These are phyloP conservation scores for Aphaenogaster floridana DNA, from an alignment of 1,140 invertebrate species.

Conservation along the genomic window DNA sequence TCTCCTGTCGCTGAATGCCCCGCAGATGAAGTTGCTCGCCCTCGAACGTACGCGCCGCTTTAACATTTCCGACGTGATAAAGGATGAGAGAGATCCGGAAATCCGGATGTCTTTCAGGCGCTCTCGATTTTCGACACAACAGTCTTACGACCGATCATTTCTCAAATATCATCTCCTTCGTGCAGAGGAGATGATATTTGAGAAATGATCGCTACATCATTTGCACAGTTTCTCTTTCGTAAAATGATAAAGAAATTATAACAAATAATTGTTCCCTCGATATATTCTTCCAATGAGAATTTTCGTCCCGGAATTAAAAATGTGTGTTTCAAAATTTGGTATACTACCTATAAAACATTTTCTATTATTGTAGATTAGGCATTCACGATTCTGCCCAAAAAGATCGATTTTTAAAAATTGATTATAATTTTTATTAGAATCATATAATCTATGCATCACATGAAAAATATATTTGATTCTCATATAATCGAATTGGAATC, in stretches of 20 bases:
- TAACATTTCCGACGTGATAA: conserved; percentile 70
- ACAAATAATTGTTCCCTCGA: background rate
- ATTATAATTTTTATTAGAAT: too few relatives aligned
- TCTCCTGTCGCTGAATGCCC: conserved; percentile 93
- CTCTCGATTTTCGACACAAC: background rate
- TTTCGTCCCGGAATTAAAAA: background rate
- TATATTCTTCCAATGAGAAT: background rate
- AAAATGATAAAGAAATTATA: background rate
- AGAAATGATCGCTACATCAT: background rate
- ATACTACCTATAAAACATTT: background rate
- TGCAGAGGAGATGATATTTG: background rate
- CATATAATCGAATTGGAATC: too few relatives aligned
- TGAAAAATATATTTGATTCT: too few relatives aligned
- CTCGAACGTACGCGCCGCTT: conserved; percentile 89
- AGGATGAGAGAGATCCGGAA: conserved; percentile 11
- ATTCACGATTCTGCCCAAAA: too few relatives aligned
- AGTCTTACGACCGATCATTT: background rate
- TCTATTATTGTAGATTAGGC: background rate
- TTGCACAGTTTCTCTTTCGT: background rate
- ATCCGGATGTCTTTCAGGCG: background rate
- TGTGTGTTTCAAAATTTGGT: background rate
- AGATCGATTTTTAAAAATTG: too few relatives aligned
- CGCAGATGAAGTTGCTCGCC: conserved; percentile 91
- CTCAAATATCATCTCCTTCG: conserved; percentile 6
- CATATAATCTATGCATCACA: too few relatives aligned